These are phyloP conservation scores for Resseliella maxima DNA, from an alignment of 2,888 invertebrate species.

Conservation along the genomic window DNA sequence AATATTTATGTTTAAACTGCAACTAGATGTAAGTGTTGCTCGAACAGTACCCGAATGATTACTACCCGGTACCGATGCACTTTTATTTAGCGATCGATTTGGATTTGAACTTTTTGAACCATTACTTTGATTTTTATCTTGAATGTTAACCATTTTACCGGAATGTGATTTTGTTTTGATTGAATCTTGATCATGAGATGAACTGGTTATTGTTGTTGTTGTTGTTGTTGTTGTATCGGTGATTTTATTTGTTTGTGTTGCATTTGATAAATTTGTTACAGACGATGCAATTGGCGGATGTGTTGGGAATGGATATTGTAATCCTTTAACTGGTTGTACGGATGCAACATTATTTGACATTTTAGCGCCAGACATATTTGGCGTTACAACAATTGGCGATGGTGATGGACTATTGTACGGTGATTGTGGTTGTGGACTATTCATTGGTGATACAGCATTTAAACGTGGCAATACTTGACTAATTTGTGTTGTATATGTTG, in stretches of 20 bases:
- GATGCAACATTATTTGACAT: constrained; percentile 57
- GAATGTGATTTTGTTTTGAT: constrained; percentile 63
- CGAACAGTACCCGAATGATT: constrained; percentile 65
- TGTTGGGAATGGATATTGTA: constrained; percentile 83
- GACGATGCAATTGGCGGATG: constrained; percentile 78
- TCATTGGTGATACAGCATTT: constrained; percentile 64
- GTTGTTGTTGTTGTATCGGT: too few species aligned
- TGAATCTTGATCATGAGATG: constrained; percentile 56
- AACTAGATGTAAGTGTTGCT: constrained; percentile 16
- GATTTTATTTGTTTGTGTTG: constrained; percentile 62
- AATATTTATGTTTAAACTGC: constrained; percentile 50
- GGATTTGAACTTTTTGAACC: not conserved
- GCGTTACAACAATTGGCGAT: constrained; percentile 62
- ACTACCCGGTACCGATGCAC: constrained; percentile 66
- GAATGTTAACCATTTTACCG: constrained; percentile 65
- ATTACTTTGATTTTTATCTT: constrained; percentile 60
- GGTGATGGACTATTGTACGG: constrained; percentile 67
- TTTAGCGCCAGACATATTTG: constrained; percentile 56
- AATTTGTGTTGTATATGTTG: constrained; percentile 19
- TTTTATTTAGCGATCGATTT: constrained; percentile 63
- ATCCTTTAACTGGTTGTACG: constrained; percentile 64
- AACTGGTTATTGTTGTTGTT: constrained; percentile 48
- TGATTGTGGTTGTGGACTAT: constrained; percentile 66
- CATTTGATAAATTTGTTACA: constrained; percentile 64
- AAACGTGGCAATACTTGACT: constrained; percentile 44